Conservation (phyloP, 1,140 invertebrate genomes). For the Drosophila pseudoobscura region DNA sequence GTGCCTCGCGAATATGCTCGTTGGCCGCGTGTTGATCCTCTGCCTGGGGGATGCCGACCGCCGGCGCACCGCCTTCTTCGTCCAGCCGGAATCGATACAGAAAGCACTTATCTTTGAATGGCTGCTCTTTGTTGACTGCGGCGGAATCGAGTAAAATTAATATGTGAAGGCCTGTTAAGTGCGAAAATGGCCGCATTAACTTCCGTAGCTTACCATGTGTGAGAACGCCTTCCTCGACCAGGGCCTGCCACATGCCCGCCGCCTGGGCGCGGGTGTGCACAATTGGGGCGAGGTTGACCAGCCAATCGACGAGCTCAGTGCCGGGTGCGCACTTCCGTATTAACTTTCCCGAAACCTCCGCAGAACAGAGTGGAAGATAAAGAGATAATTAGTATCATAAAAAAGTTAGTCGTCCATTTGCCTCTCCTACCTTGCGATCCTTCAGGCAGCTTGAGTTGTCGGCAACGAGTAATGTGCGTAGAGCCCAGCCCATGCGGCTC, state of each 20-base stretch:
- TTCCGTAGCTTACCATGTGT: conserved; percentile 87
- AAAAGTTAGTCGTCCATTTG: conserved; percentile 4
- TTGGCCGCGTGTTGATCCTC: conserved; percentile 87
- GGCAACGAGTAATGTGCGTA: conserved; percentile 88
- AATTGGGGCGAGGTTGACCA: conserved; percentile 85
- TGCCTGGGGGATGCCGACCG: conserved; percentile 83
- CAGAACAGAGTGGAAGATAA: not conserved
- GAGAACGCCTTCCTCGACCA: conserved; percentile 92
- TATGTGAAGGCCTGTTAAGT: conserved; percentile 17
- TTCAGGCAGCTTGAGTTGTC: conserved; percentile 86
- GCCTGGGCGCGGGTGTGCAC: conserved; percentile 89
- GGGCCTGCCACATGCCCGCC: conserved; percentile 92
- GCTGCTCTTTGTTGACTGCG: conserved; percentile 90
- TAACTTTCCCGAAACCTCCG: conserved; percentile 85
- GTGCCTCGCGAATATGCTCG: conserved; percentile 87
- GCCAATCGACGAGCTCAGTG: conserved; percentile 92
- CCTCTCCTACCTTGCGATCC: conserved; percentile 84
- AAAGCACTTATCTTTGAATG: conserved; percentile 93
- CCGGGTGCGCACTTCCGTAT: conserved; percentile 86
- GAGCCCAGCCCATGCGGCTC: conserved; percentile 87
- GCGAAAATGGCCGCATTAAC: conserved; percentile 23
- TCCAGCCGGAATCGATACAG: conserved; percentile 92
- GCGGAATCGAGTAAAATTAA: conserved; percentile 7
- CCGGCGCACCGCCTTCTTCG: conserved; percentile 84
- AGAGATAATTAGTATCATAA: conserved; percentile 28